Percentiles rank a stretch among this genome's conserved stretches.
These are phyloP conservation scores for Typhlichthys subterraneus DNA, from an alignment of 2,797 vertebrate genomes.

Conservation along the genomic window DNA sequence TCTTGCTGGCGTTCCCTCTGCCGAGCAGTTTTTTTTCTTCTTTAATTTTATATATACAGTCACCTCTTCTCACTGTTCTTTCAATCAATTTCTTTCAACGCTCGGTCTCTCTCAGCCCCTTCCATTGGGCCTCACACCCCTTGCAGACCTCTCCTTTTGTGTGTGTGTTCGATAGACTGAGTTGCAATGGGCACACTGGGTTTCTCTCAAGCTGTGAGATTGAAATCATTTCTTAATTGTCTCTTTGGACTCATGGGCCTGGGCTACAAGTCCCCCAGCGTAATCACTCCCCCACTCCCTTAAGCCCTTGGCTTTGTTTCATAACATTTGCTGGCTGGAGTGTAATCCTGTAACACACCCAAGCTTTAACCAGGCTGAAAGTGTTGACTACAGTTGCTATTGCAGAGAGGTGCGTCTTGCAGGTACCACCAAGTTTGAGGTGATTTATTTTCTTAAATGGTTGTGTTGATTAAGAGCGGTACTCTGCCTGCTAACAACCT, in stretches of 20 bases:
- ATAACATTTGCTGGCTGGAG: slow-evolving; percentile 12
- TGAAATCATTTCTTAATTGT: slow-evolving; percentile 71
- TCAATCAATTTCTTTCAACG: background rate
- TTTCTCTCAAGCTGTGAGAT: slow-evolving; percentile 60
- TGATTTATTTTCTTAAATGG: slow-evolving; percentile 42
- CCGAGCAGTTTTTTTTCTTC: too few species aligned
- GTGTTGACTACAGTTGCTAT: slow-evolving; percentile 17
- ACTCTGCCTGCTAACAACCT: too few species aligned
- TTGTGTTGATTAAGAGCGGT: background rate
- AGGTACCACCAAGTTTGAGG: slow-evolving; percentile 31
- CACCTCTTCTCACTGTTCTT: slow-evolving; percentile 5
- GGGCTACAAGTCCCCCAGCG: slow-evolving; percentile 44
- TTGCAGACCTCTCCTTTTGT: slow-evolving; percentile 44
- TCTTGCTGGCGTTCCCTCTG: background rate
- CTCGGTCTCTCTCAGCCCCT: background rate
- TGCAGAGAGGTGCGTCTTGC: slow-evolving; percentile 1
- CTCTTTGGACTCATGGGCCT: slow-evolving; percentile 47
- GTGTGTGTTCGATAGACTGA: slow-evolving; percentile 19
- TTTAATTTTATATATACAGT: background rate
- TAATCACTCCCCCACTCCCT: slow-evolving; percentile 48
- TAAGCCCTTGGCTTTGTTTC: slow-evolving; percentile 65
- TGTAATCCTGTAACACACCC: background rate
- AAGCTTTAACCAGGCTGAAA: background rate
- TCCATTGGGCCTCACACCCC: slow-evolving; percentile 23
- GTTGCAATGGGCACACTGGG: slow-evolving; percentile 31